phyloP scores from a whole-genome alignment of 2,888 invertebrate species.

The Cephus runcator region DNA sequence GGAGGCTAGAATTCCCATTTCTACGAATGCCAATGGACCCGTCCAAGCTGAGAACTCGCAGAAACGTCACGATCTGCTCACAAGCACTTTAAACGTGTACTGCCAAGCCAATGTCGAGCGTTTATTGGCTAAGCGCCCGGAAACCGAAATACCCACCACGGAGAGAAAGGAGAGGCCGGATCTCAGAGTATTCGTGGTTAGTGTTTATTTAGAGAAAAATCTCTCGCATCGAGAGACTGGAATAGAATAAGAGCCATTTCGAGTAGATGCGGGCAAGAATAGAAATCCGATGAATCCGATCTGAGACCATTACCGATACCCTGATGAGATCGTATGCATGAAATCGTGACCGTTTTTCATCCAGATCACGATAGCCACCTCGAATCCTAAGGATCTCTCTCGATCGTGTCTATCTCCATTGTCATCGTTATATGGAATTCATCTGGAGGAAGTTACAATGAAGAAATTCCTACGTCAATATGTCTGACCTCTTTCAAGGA shows the following conservation, averaged over 20 bases:
- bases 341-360: background rate
- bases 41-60: background rate
- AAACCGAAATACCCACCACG: background rate
- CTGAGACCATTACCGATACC: background rate
- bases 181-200: background rate
- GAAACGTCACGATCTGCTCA: background rate
- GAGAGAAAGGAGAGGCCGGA: background rate
- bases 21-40: background rate
- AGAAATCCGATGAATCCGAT: background rate
- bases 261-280: background rate
- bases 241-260: background rate
- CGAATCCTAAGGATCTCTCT: background rate
- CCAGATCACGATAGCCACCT: background rate
- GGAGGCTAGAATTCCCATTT: background rate
- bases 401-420: background rate
- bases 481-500: background rate
- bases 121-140: background rate
- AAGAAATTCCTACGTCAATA: background rate
- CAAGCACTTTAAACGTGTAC: background rate
- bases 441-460: background rate
- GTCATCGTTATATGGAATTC: background rate
- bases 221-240: background rate
- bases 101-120: background rate
- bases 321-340: background rate
- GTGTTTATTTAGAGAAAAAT: background rate